Conservation (phyloP, 2,797 vertebrate genomes). For the Sorex maritimensis region DNA sequence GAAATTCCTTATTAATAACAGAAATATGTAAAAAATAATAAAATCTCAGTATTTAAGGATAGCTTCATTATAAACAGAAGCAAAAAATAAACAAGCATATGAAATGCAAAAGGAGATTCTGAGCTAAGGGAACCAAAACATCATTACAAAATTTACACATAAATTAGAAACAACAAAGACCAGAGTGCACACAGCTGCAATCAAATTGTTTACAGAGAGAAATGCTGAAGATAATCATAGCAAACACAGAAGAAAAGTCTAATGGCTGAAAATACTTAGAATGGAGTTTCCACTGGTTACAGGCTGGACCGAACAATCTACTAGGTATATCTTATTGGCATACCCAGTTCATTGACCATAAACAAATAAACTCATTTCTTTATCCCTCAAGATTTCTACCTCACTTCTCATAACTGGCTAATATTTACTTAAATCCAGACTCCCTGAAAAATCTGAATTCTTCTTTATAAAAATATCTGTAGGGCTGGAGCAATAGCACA, state of each 20-base stretch:
- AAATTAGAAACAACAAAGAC: conserved; percentile 65
- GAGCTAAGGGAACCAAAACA: conserved; percentile 60
- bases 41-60: conserved; percentile 24
- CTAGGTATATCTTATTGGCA: background rate
- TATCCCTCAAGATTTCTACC: background rate
- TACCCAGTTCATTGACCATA: too few species aligned
- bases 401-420: background rate
- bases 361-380: background rate
- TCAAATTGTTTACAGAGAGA: conserved; percentile 51
- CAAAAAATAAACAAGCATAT: conserved; percentile 18
- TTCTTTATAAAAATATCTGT: background rate
- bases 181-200: conserved; percentile 63
- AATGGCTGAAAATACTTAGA: background rate
- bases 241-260: background rate
- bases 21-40: conserved; percentile 34
- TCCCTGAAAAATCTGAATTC: conserved; percentile 44
- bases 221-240: conserved; percentile 26
- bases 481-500: too few species aligned
- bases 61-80: background rate
- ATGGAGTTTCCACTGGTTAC: fast-evolving
- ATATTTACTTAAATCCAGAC: conserved; percentile 10
- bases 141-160: conserved; percentile 65
- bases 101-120: conserved; percentile 36
- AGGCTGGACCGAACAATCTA: background rate
- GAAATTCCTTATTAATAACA: conserved; percentile 49